Evolutionary conservation across 2,113 vertebrate genomes (phyloP), one percentile per base, ranked within the genome.

Genomic region (Mola mola): DNA sequence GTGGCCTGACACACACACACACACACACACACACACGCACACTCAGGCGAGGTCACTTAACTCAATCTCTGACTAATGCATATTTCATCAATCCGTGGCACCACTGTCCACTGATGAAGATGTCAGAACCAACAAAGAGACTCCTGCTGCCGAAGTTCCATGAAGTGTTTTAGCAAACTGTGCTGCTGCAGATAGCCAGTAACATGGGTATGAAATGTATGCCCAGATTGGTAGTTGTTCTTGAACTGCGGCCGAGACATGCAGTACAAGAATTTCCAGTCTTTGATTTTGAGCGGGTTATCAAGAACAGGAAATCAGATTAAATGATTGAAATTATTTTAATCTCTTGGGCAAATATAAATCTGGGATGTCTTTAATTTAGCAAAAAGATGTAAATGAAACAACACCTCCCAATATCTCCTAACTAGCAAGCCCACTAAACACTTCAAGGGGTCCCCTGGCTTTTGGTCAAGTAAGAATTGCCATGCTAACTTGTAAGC

Each of bases 31-130:
- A 0, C 16, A 17, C n/a, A 17, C 50, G 48, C 65, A 75, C 38
- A 21, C 7, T 50, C 19, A 55, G 46, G 6, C 50, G 21, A 75
- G 69, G 71, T 72, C 60, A 43, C 36, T 63, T 70, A 41, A 57
- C 71, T 79, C 72, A 72, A 52, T 79, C 75, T 69, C 21, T 17
- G 46, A 16, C 22, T 47, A 16, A 63, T 74, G 61, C 72, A 79
- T 86, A 69, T 77, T 77, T 79, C 44, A 83, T 83, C 29, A 47
- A 28, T 24, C 26, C 11, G 20, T n/a, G 20, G 51, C 51, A 15
- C 60, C n/a, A 13, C 2, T 8, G 16, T n/a, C 19, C 20, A 58
- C 66, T 21, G 62, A 52, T 6, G 17, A 31, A 56, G 58, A 53
- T 46, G 17, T 74, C 37, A n/a, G n/a, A n/a, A n/a, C n/a, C n/a